Base-by-base conservation (phyloP, 2,797 vertebrate genomes). In the Hoplostethus atlanticus region DNA sequence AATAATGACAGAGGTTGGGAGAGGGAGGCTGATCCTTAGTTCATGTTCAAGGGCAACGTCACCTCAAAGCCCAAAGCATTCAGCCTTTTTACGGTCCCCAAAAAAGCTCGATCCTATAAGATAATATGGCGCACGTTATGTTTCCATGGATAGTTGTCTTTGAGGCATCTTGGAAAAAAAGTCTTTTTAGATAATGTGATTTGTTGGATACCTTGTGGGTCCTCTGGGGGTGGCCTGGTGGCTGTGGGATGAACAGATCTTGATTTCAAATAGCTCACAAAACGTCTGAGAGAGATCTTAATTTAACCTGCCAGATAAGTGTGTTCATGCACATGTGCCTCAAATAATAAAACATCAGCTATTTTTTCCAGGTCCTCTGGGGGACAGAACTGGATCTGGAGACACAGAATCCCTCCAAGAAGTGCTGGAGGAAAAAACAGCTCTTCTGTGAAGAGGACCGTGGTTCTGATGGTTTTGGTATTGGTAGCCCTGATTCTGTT, bases 341-440 rank as follows among this genome's bases (percentile, higher is more conserved):
- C 4, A 36, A 51, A 34, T 17, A 36, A 25, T n/a, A 4, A 64
- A 60, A 42, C 9, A 55, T 65, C 2, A 62, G 6, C 46, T 46
- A 5, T 16, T 46, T 68, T 47, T 16, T n/a, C 17, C 40, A n/a
- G 59, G 54, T 16, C 64, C 73, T 63, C 67, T 15, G 28, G 72
- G 58, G 64, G 63, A 77, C 5, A 73, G 50, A 65, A 63, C 6
- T 36, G 56, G 73, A 79, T 87, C 83, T 76, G 68, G 55, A 57
- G 77, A 88, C 77, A 68, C 71, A 76, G 77, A 79, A 21, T 89
- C 90, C 60, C 89, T 89, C 44, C 63, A 80, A 69, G 52, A 55
- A 57, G 68, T 78, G 84, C 59, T 71, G 52, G 13, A 85, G 68
- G 76, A 90, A 86, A 74, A 92, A 88, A 81, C 15, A 15, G 16